These are phyloP conservation scores for Euclidia mi DNA, from an alignment of 2,888 invertebrate species.

Conservation along the genomic window DNA sequence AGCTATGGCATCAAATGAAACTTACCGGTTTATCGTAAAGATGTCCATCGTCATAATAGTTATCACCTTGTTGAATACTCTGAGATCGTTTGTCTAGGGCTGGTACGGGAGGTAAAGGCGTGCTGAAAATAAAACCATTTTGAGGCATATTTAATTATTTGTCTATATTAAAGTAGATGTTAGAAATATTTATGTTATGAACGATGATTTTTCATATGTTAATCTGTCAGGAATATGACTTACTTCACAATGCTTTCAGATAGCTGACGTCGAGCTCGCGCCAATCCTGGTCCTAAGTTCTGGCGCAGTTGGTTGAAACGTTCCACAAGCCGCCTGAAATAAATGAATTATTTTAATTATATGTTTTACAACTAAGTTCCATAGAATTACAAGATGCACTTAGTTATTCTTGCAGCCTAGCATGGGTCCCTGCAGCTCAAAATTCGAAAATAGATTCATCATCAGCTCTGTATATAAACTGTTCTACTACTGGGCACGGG, in stretches of 20 bases:
- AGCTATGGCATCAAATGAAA: not conserved
- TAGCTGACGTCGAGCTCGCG: constrained; percentile 91
- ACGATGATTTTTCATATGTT: too few relatives aligned
- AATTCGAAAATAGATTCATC: too few relatives aligned
- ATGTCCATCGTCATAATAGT: constrained; percentile 91
- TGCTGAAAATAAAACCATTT: constrained; percentile 86
- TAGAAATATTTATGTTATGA: too few relatives aligned
- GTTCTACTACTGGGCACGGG: too few relatives aligned
- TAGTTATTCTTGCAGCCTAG: too few relatives aligned
- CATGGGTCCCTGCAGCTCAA: too few relatives aligned
- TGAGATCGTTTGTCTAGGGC: constrained; percentile 91
- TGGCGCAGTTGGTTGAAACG: constrained; percentile 96
- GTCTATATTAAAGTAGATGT: too few relatives aligned
- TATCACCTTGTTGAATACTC: constrained; percentile 86
- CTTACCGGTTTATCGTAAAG: constrained; percentile 94
- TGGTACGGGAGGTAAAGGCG: constrained; percentile 95
- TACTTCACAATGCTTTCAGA: constrained; percentile 95
- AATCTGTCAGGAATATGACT: too few relatives aligned
- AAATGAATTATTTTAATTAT: too few relatives aligned
- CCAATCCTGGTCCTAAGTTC: constrained; percentile 92
- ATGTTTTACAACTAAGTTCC: too few relatives aligned
- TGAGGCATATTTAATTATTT: not conserved
- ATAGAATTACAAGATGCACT: too few relatives aligned
- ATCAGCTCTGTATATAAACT: too few relatives aligned
- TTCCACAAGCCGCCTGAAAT: constrained; percentile 94